These are phyloP conservation scores for Tenthredo distinguenda DNA, from an alignment of 2,888 invertebrate species.

Conservation along the genomic window DNA sequence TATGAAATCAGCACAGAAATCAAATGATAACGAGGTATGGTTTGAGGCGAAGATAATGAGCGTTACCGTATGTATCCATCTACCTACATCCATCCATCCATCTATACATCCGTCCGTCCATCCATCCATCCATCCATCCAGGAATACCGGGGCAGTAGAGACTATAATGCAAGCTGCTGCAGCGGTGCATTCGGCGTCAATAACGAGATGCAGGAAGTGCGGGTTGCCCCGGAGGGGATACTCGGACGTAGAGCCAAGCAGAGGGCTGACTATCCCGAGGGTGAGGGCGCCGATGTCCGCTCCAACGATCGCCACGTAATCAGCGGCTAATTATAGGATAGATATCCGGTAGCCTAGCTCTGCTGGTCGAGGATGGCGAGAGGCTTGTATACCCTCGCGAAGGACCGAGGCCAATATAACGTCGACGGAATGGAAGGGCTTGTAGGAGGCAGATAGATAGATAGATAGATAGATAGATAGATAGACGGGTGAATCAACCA, in stretches of 20 bases:
- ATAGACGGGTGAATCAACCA: background rate
- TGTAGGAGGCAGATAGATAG: background rate
- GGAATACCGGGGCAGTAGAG: constrained; percentile 29
- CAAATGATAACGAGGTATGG: constrained; percentile 76
- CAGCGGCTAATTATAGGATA: constrained; percentile 77
- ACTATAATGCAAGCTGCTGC: constrained; percentile 72
- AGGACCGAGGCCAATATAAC: constrained; percentile 48
- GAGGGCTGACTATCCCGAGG: constrained; percentile 61
- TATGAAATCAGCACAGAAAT: constrained; percentile 64
- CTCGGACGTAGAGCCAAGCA: constrained; percentile 57
- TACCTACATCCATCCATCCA: background rate
- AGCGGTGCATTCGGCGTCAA: constrained; percentile 73
- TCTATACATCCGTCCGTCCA: background rate
- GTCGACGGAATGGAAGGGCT: background rate
- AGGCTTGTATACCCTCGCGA: constrained; percentile 24
- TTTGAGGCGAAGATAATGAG: constrained; percentile 59
- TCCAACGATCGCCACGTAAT: constrained; percentile 76
- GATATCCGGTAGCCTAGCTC: constrained; percentile 70
- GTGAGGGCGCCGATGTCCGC: constrained; percentile 75
- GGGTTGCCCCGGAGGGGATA: constrained; percentile 63
- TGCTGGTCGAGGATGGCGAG: constrained; percentile 18
- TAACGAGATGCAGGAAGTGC: constrained; percentile 77
- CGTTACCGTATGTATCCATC: constrained; percentile 15
- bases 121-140: background rate
- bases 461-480: background rate